These are phyloP conservation scores for Furcifer pardalis DNA, from an alignment of 2,797 vertebrate species.

Conservation along the genomic window DNA sequence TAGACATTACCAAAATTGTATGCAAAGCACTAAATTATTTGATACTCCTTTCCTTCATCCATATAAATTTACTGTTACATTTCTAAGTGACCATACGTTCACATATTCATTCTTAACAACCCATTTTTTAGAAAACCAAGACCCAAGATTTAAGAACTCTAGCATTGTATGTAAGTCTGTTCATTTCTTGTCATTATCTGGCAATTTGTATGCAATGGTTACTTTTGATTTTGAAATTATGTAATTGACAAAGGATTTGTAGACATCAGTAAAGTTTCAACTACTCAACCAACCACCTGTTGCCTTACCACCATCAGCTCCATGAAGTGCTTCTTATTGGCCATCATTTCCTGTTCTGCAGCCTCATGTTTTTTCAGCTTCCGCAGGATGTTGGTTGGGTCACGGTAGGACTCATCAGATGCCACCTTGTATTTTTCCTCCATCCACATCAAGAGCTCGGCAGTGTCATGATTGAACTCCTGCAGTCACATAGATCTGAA, in stretches of 20 bases:
- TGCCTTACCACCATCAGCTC: slow-evolving; percentile 79
- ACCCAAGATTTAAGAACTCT: background rate
- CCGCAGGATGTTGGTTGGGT: slow-evolving; percentile 80
- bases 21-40: background rate
- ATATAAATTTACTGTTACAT: background rate
- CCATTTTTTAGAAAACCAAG: background rate
- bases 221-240: background rate
- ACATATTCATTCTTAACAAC: background rate
- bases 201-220: background rate
- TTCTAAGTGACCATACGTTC: background rate
- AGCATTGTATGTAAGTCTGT: background rate
- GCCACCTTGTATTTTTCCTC: slow-evolving; percentile 86
- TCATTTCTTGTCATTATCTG: background rate
- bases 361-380: slow-evolving; percentile 86
- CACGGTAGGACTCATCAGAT: slow-evolving; percentile 83
- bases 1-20: no score
- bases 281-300: background rate
- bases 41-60: no score
- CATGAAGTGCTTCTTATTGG: slow-evolving; percentile 80
- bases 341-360: slow-evolving; percentile 84
- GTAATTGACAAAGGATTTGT: background rate
- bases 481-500: slow-evolving; percentile 53
- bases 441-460: slow-evolving; percentile 88
- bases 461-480: slow-evolving; percentile 86
- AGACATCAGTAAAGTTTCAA: background rate